These are phyloP conservation scores for Drosophila littoralis DNA, from an alignment of 1,140 invertebrate genomes.

Conservation along the genomic window DNA sequence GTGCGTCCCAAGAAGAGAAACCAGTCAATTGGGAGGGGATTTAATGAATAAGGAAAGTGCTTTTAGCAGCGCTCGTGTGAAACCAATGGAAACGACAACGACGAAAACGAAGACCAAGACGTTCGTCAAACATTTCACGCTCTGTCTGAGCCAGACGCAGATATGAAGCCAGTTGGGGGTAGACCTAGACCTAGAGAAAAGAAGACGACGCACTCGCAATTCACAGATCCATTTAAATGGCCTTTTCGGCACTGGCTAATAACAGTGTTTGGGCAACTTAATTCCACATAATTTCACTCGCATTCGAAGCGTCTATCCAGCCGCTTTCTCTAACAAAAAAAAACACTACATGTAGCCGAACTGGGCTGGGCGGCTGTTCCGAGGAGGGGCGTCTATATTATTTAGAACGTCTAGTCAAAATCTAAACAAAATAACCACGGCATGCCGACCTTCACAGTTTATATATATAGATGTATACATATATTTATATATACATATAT, in stretches of 20 bases:
- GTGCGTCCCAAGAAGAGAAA: constrained; percentile 57
- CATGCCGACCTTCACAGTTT: constrained; percentile 77
- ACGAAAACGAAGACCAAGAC: constrained; percentile 25
- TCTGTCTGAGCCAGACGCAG: constrained; percentile 48
- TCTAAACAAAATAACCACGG: constrained; percentile 77
- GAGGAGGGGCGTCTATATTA: constrained; percentile 45
- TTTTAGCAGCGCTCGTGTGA: constrained; percentile 74
- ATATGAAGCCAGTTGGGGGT: constrained; percentile 7
- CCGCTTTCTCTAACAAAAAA: constrained; percentile 48
- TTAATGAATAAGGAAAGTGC: constrained; percentile 71
- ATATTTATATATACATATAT: constrained; percentile 59
- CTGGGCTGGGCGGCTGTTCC: not conserved
- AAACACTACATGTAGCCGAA: constrained; percentile 10
- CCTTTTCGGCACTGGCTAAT: constrained; percentile 70
- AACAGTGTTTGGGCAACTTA: constrained; percentile 58
- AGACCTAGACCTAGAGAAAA: constrained; percentile 9
- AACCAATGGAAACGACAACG: constrained; percentile 65
- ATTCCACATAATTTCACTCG: constrained; percentile 66
- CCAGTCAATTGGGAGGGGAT: constrained; percentile 39
- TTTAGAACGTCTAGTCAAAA: constrained; percentile 68
- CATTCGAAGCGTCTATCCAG: constrained; percentile 49
- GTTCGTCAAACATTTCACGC: constrained; percentile 64
- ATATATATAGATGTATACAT: constrained; percentile 55
- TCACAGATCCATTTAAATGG: constrained; percentile 59
- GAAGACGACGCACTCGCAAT: constrained; percentile 20